phyloP scores from a whole-genome alignment of 2,113 vertebrate species.

The mouse (Mus musculus) region GRCm39 chrX:8166501-8167000 shows the following conservation, averaged over 20 bases:
- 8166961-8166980: not conserved
- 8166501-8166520: not conserved
- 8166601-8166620: not conserved
- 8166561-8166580: not conserved
- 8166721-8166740: not conserved
- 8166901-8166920: not conserved
- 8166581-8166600: not conserved
- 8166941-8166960: not conserved
- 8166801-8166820: not conserved
- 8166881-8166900: no score
- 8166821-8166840: no score
- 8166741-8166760: not conserved
- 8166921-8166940: not conserved
- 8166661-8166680: not conserved
- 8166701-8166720: not conserved
- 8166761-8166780: not conserved
- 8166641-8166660: not conserved
- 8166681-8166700: not conserved
- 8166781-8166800: not conserved
- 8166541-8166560: not conserved
- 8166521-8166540: not conserved
- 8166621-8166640: not conserved
- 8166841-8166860: not conserved
- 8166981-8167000: not conserved
- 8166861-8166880: not conserved